phyloP scores from a whole-genome alignment of 2,797 vertebrate genomes.

The Parauchenoglanis ngamensis region DNA sequence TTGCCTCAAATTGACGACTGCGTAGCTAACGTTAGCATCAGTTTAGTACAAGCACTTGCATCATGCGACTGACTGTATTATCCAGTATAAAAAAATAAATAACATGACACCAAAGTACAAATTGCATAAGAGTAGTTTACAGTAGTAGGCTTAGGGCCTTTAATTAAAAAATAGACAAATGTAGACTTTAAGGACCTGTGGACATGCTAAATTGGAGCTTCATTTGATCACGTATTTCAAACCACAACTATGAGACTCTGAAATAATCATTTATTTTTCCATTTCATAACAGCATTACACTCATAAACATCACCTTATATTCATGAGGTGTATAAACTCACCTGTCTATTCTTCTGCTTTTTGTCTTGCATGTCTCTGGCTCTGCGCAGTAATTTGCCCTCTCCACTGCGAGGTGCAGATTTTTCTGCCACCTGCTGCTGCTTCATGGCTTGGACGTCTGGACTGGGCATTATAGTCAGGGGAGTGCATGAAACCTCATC shows the following conservation, averaged over 20 bases:
- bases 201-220: constrained; percentile 7
- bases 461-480: constrained; percentile 82
- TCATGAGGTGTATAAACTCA: constrained; percentile 41
- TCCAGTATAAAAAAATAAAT: constrained; percentile 1
- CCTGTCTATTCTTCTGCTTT: constrained; percentile 68
- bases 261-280: not conserved
- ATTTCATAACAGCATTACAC: constrained; percentile 6
- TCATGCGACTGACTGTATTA: constrained; percentile 29
- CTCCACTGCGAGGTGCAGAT: constrained; percentile 66
- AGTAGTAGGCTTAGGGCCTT: not conserved
- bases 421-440: constrained; percentile 79
- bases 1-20: constrained; percentile 14
- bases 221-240: not conserved
- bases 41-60: constrained; percentile 27
- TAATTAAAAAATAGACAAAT: not conserved
- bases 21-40: constrained; percentile 2
- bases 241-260: not conserved
- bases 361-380: constrained; percentile 65
- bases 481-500: constrained; percentile 80
- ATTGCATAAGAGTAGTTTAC: not conserved
- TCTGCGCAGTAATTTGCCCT: constrained; percentile 79
- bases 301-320: constrained; percentile 3
- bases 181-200: not conserved
- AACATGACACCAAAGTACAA: constrained; percentile 10
- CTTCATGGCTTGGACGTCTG: constrained; percentile 83